A percentile compares a stretch with the other conserved stretches of the same genome.
Evolutionary conservation across 2,888 invertebrate genomes (phyloP).

Genomic region (Drosophila percnosoma): DNA sequence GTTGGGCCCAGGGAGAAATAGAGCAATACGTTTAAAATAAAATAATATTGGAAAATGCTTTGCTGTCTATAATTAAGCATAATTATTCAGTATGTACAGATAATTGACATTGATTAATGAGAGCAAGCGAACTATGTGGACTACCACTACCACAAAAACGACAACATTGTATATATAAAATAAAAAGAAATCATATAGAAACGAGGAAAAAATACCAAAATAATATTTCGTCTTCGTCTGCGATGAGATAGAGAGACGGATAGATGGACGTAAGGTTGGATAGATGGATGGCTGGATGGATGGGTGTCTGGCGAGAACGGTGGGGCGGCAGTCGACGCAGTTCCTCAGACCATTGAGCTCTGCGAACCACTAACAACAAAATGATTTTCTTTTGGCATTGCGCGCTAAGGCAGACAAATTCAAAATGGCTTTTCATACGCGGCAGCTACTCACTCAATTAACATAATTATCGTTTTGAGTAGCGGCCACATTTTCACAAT

Average conservation of each 20-base stretch:
- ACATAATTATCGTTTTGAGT: conserved; percentile 68
- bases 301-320: conserved; percentile 34
- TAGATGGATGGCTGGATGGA: conserved; percentile 19
- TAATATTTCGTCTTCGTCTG: conserved; percentile 72
- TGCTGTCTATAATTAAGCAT: conserved; percentile 78
- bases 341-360: conserved; percentile 1
- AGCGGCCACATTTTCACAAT: conserved; percentile 64
- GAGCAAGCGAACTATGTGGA: conserved; percentile 60
- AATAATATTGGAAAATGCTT: conserved; percentile 76
- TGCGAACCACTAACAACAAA: conserved; percentile 15
- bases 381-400: conserved; percentile 49
- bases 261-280: conserved; percentile 1
- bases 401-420: conserved; percentile 38
- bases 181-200: conserved; percentile 2
- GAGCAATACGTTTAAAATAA: conserved; percentile 42
- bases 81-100: conserved; percentile 81
- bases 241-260: conserved; percentile 14
- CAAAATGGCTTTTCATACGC: conserved; percentile 68
- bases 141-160: background rate
- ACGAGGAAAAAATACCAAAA: conserved; percentile 60
- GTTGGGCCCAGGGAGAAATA: conserved; percentile 7
- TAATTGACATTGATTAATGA: conserved; percentile 84
- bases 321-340: conserved; percentile 33
- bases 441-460: conserved; percentile 66
- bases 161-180: background rate